phyloP scores from a whole-genome alignment of 2,113 vertebrate species.

The Brevimyrus niger region DNA sequence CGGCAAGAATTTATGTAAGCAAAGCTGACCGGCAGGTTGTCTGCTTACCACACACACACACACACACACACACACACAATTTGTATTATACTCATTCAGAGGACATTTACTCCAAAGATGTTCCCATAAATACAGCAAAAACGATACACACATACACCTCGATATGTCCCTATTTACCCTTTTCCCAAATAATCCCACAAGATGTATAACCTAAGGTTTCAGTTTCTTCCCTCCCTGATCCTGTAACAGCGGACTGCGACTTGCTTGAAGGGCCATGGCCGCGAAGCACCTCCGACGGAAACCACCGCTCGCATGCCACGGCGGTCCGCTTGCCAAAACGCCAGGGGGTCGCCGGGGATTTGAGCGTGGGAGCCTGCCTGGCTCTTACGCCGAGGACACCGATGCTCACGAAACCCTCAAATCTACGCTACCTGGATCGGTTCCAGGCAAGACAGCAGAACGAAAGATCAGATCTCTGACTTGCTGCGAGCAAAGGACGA shows the following conservation, averaged over 20 bases:
- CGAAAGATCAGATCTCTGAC: constrained; percentile 21
- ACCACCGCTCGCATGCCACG: background rate
- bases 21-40: background rate
- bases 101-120: background rate
- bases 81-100: background rate
- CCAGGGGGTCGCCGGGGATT: background rate
- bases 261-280: background rate
- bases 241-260: background rate
- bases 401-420: background rate
- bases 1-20: background rate
- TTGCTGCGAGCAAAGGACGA: constrained; percentile 32
- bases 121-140: background rate
- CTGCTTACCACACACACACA: background rate
- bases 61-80: too few relatives aligned
- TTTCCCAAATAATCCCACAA: background rate
- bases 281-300: background rate
- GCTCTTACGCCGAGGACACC: background rate
- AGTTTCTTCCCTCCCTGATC: background rate
- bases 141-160: background rate
- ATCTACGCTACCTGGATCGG: background rate
- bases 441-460: constrained; percentile 12
- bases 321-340: background rate
- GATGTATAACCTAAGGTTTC: background rate
- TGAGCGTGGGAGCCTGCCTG: background rate
- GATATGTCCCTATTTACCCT: background rate